A percentile compares a stretch with the other conserved stretches of the same genome.
These are phyloP conservation scores for Zosterops lateralis DNA, from an alignment of 2,113 vertebrate genomes.

Conservation along the genomic window DNA sequence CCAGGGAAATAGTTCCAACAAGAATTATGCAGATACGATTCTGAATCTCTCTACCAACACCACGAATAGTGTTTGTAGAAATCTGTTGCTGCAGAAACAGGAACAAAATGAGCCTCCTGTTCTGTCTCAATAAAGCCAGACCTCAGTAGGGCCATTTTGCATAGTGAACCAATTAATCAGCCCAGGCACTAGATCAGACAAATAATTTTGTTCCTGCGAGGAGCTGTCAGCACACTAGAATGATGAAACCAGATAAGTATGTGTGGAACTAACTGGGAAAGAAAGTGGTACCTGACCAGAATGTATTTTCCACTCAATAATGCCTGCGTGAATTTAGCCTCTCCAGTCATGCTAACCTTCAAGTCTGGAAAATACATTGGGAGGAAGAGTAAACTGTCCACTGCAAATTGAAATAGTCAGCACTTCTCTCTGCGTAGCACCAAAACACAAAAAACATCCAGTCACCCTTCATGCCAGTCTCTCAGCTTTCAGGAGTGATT, in stretches of 20 bases:
- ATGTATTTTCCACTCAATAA: not conserved
- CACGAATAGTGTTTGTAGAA: not conserved
- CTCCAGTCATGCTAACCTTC: not conserved
- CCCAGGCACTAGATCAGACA: slow-evolving; percentile 27
- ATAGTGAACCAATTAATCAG: slow-evolving; percentile 42
- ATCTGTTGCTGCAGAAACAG: not conserved
- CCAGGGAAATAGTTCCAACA: slow-evolving; percentile 4
- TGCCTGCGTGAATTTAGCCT: not conserved
- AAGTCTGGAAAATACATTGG: not conserved
- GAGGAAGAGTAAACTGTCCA: not conserved
- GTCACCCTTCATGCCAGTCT: not conserved
- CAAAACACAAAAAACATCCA: not conserved
- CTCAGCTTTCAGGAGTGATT: not conserved
- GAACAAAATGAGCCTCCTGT: not conserved
- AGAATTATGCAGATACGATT: not conserved
- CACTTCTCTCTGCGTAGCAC: not conserved
- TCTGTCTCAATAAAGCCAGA: slow-evolving; percentile 16
- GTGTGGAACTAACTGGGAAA: slow-evolving; percentile 13
- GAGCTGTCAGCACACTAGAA: slow-evolving; percentile 22
- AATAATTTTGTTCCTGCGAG: not conserved
- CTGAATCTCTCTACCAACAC: not conserved
- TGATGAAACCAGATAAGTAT: slow-evolving; percentile 36
- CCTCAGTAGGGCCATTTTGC: slow-evolving; percentile 21
- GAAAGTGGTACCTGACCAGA: slow-evolving; percentile 22
- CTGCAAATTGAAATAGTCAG: not conserved